A percentile compares a stretch with the other conserved stretches of the same genome.
Evolutionary conservation across 2,113 vertebrate genomes (phyloP).

Genomic region (Phalacrocorax pelagicus): DNA sequence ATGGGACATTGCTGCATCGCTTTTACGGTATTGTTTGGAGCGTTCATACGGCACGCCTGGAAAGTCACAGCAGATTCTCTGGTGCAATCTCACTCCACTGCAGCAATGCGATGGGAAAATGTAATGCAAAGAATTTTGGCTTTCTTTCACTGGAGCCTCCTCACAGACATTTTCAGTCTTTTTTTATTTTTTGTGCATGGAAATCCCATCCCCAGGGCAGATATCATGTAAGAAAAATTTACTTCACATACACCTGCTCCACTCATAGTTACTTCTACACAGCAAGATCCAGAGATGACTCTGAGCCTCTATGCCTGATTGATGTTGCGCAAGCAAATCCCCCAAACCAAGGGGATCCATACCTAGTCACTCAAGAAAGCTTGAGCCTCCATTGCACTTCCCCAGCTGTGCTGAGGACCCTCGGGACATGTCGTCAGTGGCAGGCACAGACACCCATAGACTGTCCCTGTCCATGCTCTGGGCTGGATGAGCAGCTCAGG

Average conservation of each 20-base stretch:
- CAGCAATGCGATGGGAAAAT: rapidly evolving
- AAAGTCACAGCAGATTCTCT: not conserved
- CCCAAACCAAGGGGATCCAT: not conserved
- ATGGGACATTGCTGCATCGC: not conserved
- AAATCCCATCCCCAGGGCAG: not conserved
- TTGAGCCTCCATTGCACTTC: not conserved
- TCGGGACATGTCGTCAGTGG: rapidly evolving
- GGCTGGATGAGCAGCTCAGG: not conserved
- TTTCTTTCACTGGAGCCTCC: not conserved
- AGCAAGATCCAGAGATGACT: not conserved
- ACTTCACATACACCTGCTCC: not conserved
- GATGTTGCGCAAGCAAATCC: not conserved
- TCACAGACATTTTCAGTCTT: not conserved
- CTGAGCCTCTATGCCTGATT: not conserved
- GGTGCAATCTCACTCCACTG: not conserved
- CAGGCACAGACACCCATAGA: not conserved
- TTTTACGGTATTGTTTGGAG: not conserved
- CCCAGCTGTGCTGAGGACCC: not conserved
- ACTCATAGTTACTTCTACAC: not conserved
- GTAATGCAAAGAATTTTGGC: not conserved
- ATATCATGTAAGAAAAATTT: not conserved
- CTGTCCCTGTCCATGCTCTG: not conserved
- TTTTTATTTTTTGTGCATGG: not conserved
- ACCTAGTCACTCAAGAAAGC: not conserved
- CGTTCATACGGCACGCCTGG: rapidly evolving